Base-by-base conservation (phyloP, 2,113 vertebrate species). In the Eidolon helvum region DNA sequence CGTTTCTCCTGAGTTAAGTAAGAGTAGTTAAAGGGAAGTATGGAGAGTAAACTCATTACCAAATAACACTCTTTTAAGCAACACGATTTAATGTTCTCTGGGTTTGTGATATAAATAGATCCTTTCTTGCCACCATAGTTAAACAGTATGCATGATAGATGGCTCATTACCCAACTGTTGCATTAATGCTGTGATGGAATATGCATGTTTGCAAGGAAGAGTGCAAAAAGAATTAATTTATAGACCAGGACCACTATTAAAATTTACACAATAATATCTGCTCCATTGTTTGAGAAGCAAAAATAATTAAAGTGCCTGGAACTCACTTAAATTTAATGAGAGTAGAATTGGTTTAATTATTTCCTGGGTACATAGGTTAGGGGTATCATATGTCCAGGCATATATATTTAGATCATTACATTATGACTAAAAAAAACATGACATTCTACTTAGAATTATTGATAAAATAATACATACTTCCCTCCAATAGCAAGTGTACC, bases 261-360 rank as follows among this genome's bases (percentile, higher is more conserved):
- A 97, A 97, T 96, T 94, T 77, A 94, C n/a, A 91, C 4, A 79
- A 87, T 66, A 97, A 97, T 93, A 95, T 92, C 1, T 84, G 18
- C 87, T 97, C 45, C 4, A 71, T 91, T 95, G 85, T 95, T 97
- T 97, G 79, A 91, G 22, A 93, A 18, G 8, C n/a, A 97, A 97
- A 97, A 86, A 84, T 38, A 98, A 68, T 95, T 94, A 84, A 96
- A 94, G 43, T 84, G 18, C 4, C 35, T 75, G 53, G 57, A 53
- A 84, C 95, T 94, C 16, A 88, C 97, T 98, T 97, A 21, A 96
- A 96, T 98, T 96, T 96, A 97, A 96, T 48, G 77, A 95, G 22
- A 95, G 43, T 18, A 10, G 11, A 87, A 14, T 79, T 95, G 53
- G 22, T 82, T 96, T 93, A 97, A 98, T 96, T 9, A 53, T 97